A percentile compares a stretch with the other conserved stretches of the same genome.
Evolutionary conservation across 2,888 invertebrate species (phyloP).

Genomic region (Vanessa cardui): DNA sequence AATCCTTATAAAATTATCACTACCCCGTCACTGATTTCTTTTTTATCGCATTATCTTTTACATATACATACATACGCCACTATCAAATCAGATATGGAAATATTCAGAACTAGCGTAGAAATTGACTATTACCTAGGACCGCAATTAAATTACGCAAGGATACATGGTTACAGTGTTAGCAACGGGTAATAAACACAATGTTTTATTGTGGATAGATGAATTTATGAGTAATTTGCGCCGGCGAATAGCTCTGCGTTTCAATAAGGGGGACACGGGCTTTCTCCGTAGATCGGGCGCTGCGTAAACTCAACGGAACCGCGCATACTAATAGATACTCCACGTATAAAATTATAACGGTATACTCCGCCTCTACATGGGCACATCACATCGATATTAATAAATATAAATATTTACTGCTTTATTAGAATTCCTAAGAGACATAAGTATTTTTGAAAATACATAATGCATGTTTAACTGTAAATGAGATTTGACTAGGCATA

Average conservation of each 20-base stretch:
- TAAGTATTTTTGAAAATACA: slow-evolving; percentile 63
- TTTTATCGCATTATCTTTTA: background rate
- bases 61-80: background rate
- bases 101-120: slow-evolving; percentile 39
- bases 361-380: slow-evolving; percentile 58
- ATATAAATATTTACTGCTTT: slow-evolving; percentile 74
- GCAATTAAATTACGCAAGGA: slow-evolving; percentile 63
- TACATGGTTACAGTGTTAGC: slow-evolving; percentile 56
- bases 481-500: slow-evolving; percentile 48
- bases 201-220: slow-evolving; percentile 64
- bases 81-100: slow-evolving; percentile 28
- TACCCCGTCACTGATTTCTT: too few species aligned
- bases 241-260: slow-evolving; percentile 59
- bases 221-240: slow-evolving; percentile 66
- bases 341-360: slow-evolving; percentile 78
- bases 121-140: slow-evolving; percentile 56
- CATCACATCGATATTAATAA: slow-evolving; percentile 64
- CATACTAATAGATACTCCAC: slow-evolving; percentile 73
- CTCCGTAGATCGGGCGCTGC: slow-evolving; percentile 64
- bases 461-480: slow-evolving; percentile 55
- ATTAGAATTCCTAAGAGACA: slow-evolving; percentile 64
- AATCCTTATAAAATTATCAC: slow-evolving; percentile 16
- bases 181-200: slow-evolving; percentile 57
- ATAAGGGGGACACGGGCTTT: slow-evolving; percentile 72
- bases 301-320: slow-evolving; percentile 68